A percentile compares a stretch with the other conserved stretches of the same genome.
These are phyloP conservation scores for Chrysopilus asiliformis DNA, from an alignment of 2,888 invertebrate species.

Conservation along the genomic window DNA sequence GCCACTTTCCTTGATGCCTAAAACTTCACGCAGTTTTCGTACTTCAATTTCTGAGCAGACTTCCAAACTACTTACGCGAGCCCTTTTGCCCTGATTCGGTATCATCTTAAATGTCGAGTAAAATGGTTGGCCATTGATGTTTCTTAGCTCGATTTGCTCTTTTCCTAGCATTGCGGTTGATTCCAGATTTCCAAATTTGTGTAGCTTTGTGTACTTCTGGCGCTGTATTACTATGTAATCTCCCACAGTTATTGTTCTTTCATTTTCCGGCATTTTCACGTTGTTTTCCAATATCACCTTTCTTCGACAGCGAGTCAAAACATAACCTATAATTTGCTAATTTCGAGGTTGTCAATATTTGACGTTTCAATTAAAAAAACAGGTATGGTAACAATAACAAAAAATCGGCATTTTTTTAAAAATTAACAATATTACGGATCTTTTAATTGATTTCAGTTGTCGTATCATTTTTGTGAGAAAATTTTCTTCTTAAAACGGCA, in stretches of 20 bases:
- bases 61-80: slow-evolving; percentile 40
- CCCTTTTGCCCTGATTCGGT: slow-evolving; percentile 40
- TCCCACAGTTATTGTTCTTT: slow-evolving; percentile 52
- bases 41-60: slow-evolving; percentile 38
- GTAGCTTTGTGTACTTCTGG: slow-evolving; percentile 63
- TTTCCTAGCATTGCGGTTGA: slow-evolving; percentile 52
- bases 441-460: too few relatives aligned
- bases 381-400: too few relatives aligned
- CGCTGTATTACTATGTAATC: slow-evolving; percentile 64
- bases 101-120: slow-evolving; percentile 66
- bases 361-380: too few relatives aligned
- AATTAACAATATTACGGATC: too few relatives aligned
- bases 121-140: slow-evolving; percentile 53
- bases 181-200: slow-evolving; percentile 53
- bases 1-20: slow-evolving; percentile 54
- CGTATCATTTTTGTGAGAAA: too few relatives aligned
- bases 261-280: too few relatives aligned
- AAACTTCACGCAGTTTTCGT: slow-evolving; percentile 45
- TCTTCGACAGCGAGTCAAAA: too few relatives aligned
- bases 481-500: too few relatives aligned
- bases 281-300: too few relatives aligned
- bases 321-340: too few relatives aligned
- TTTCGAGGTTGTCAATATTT: too few relatives aligned
- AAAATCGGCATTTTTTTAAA: too few relatives aligned
- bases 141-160: slow-evolving; percentile 52